phyloP scores from a whole-genome alignment of 2,797 vertebrate species.

The Adelosebastes latens region DNA sequence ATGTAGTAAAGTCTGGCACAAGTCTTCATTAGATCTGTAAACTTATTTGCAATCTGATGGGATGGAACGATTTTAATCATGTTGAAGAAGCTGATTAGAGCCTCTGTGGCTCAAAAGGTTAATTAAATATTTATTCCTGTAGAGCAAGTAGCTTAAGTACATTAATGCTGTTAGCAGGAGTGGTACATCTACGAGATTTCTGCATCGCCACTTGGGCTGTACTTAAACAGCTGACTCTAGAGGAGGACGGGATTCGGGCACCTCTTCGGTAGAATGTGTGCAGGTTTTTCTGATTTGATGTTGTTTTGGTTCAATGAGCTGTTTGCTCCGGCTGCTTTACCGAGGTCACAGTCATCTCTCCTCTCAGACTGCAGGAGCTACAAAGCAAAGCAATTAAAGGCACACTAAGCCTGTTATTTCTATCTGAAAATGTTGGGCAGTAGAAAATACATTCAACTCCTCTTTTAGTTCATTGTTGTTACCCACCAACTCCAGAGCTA shows the following conservation, averaged over 20 bases:
- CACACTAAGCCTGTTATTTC: background rate
- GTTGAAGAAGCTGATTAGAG: constrained; percentile 53
- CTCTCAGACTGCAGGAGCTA: background rate
- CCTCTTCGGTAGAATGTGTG: background rate
- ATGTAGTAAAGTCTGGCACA: constrained; percentile 31
- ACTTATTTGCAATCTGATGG: constrained; percentile 51
- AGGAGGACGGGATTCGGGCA: background rate
- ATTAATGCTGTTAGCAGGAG: constrained; percentile 16
- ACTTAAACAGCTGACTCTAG: background rate
- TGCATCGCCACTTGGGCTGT: background rate
- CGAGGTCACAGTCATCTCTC: background rate
- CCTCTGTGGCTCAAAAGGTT: constrained; percentile 53
- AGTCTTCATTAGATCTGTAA: constrained; percentile 44
- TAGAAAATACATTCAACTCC: background rate
- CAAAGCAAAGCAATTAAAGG: background rate
- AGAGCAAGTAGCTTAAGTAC: constrained; percentile 41
- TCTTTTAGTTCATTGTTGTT: background rate
- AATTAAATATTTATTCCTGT: constrained; percentile 62
- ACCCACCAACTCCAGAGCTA: background rate
- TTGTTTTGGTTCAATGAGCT: background rate
- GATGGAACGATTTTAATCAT: constrained; percentile 47
- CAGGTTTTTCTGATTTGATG: background rate
- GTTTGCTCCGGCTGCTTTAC: background rate
- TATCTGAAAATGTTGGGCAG: background rate
- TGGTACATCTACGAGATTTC: background rate